phyloP scores from a whole-genome alignment of 1,140 invertebrate species.

The Plodia interpunctella region DNA sequence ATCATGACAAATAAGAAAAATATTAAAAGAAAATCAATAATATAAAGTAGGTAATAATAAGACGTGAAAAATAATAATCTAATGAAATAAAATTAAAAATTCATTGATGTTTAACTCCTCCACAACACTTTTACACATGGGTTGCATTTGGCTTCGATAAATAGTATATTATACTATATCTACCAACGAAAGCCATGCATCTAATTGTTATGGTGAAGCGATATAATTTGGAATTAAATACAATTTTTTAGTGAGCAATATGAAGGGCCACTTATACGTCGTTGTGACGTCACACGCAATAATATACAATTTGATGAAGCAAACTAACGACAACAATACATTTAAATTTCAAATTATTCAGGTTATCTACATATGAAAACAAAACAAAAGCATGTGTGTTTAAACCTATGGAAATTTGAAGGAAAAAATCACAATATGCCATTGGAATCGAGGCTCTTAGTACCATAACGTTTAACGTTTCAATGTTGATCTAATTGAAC shows the following conservation, averaged over 20 bases:
- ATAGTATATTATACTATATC: no score
- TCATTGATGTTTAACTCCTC: not conserved
- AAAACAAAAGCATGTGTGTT: constrained; percentile 42
- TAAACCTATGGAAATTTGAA: constrained; percentile 54
- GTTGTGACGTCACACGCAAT: constrained; percentile 34
- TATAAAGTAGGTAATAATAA: constrained; percentile 21
- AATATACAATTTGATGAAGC: constrained; percentile 39
- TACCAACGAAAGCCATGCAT: not conserved
- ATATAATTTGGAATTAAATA: constrained; percentile 27
- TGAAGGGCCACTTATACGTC: constrained; percentile 39
- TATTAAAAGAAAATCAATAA: constrained; percentile 8
- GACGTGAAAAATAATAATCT: not conserved
- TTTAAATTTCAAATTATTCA: constrained; percentile 47
- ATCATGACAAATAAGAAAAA: constrained; percentile 25
- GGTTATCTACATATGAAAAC: constrained; percentile 41
- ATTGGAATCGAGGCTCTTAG: constrained; percentile 46
- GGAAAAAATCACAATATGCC: constrained; percentile 72
- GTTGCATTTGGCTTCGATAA: not conserved
- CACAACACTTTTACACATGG: not conserved
- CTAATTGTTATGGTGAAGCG: constrained; percentile 2
- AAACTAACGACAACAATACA: constrained; percentile 42
- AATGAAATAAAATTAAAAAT: not conserved
- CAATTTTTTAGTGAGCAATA: constrained; percentile 47
- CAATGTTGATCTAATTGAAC: not conserved
- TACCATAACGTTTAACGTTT: not conserved